A percentile compares a stretch with the other conserved stretches of the same genome.
phyloP scores from a whole-genome alignment of 1,140 invertebrate genomes.

The Rhysida immarginata region DNA sequence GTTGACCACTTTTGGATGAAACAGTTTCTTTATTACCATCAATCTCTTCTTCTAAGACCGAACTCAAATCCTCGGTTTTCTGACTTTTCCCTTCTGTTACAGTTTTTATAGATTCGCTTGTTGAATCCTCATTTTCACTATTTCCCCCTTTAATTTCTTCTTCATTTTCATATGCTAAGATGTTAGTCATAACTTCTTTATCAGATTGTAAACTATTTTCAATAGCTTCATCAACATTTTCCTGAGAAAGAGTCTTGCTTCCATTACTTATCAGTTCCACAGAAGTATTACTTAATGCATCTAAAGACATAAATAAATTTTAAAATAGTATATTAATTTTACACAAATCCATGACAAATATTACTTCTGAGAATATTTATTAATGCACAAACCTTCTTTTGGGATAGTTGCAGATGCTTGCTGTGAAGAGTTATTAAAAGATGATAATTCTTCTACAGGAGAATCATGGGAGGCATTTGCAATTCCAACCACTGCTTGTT shows the following conservation, averaged over 20 bases:
- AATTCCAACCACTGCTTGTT: too few relatives aligned
- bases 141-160: not conserved
- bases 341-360: not conserved
- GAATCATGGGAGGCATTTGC: too few relatives aligned
- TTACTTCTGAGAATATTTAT: not conserved
- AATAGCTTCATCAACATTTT: not conserved
- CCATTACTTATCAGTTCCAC: not conserved
- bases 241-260: not conserved
- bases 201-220: not conserved
- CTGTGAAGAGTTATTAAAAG: too few relatives aligned
- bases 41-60: too few relatives aligned
- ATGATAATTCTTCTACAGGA: too few relatives aligned
- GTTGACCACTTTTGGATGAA: too few relatives aligned
- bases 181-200: not conserved
- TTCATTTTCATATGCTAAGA: not conserved
- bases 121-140: constrained; percentile 1
- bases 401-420: too few relatives aligned
- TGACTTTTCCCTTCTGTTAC: too few relatives aligned
- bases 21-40: too few relatives aligned
- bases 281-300: not conserved
- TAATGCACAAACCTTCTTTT: not conserved
- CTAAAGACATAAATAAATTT: not conserved
- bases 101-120: constrained; percentile 1
- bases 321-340: not conserved
- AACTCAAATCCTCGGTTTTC: too few relatives aligned